Evolutionary conservation across 2,797 vertebrate genomes (phyloP), one percentile per base, ranked within the genome.

Genomic region (Columba guinea): DNA sequence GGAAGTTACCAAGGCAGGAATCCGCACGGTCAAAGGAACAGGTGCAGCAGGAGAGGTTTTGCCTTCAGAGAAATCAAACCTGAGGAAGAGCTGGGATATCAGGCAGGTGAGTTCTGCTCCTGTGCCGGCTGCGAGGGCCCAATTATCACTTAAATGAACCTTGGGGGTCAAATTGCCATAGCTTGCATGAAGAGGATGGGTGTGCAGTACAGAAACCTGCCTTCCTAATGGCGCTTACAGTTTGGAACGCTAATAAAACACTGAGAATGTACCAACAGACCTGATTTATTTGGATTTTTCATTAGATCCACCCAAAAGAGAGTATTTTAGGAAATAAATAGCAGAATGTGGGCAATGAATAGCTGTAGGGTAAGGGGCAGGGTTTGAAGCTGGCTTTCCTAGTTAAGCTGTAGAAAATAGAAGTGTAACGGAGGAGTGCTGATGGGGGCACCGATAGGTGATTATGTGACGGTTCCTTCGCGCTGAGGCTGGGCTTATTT

Each of bases 341-440:
- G 70, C 62, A 78, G 74, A 84, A 56, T 16, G 76, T 64, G 65
- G 80, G 85, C 83, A 94, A 69, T 87, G 86, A 95, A 81, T 84
- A 94, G 79, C 89, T 60, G 62, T 46, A 79, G 77, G 90, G 75
- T 63, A 78, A 86, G 82, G 87, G 92, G 94, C 79, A 93, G 91
- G 86, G 79, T 90, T 88, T 2, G 10, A 51, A n/a, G 73, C 82
- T 5, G n/a, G 41, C 69, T 94, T 86, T 78, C 69, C 53, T 70
- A 24, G 80, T 86, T 90, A 82, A 94, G 81, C 71, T 77, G 92
- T 48, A 69, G 94, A 82, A 88, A 82, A 96, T 59, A 91, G 83
- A 76, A 86, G 60, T 35, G 70, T 56, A 67, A 90, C 64, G 89
- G 83, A 65, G 85, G 30, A 88, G 80, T 8, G 64, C 78, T 90